phyloP scores from a whole-genome alignment of 2,888 invertebrate genomes.

The Mycalesis mineus region DNA sequence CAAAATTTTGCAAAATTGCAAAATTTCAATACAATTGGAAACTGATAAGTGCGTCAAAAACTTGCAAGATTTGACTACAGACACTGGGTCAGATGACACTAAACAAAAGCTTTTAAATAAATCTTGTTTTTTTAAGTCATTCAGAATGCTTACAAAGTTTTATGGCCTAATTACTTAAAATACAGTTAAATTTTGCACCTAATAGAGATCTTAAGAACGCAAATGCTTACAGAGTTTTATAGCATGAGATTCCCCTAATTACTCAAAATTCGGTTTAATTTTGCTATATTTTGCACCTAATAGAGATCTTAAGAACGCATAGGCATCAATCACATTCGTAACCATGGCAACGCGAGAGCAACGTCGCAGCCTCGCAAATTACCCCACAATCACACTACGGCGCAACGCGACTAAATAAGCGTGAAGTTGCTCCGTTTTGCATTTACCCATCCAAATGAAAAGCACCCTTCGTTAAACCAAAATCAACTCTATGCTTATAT shows the following conservation, averaged over 20 bases:
- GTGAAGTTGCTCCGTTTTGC: conserved; percentile 35
- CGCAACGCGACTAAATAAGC: conserved; percentile 36
- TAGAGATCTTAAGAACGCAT: background rate
- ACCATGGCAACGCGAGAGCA: conserved; percentile 36
- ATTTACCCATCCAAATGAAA: conserved; percentile 22
- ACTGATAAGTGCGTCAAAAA: too few species aligned
- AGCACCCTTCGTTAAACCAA: conserved; percentile 9
- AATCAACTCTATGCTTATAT: conserved; percentile 15
- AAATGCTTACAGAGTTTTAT: too few species aligned
- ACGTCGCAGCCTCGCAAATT: conserved; percentile 44
- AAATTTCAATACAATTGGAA: too few species aligned
- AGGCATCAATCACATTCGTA: conserved; percentile 19
- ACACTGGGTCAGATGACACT: too few species aligned
- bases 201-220: background rate
- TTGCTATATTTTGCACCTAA: background rate
- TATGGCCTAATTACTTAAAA: too few species aligned
- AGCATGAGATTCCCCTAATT: too few species aligned
- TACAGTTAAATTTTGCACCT: background rate
- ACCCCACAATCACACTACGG: conserved; percentile 37
- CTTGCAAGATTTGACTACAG: too few species aligned
- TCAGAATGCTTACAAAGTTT: too few species aligned
- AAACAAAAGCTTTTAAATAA: too few species aligned
- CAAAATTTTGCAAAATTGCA: too few species aligned
- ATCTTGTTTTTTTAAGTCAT: too few species aligned
- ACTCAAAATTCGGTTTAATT: too few species aligned